Evolutionary conservation across 2,888 invertebrate species (phyloP), one percentile per base, ranked within the genome.

Genomic region (Temnothorax unifasciatus): DNA sequence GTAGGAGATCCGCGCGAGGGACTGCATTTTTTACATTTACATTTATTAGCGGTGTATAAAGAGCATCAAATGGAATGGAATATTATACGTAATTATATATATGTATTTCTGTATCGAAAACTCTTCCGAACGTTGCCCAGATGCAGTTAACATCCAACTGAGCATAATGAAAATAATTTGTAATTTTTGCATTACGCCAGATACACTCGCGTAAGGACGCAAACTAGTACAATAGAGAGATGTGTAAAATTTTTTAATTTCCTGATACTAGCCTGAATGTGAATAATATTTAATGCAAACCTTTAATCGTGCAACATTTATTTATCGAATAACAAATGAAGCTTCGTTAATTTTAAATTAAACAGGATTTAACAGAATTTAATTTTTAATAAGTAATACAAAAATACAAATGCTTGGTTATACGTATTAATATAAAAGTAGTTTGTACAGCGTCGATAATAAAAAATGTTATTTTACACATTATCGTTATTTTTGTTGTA

Each of bases 41-140:
- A 83, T 87, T 86, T 86, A 83, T 89, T 89, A 89, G 86, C 82
- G 75, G 76, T 84, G 83, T 75, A 66, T 68, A 50, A 83, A 59
- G 61, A 44, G 74, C 75, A 90, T 86, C 84, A 90, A 85, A 90
- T 86, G 90, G 75, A 77, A 77, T 61, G 64, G 81, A 89, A 85
- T 76, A 85, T 89, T 86, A 77, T 59, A 47, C 52, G 64, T 82
- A 81, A 61, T 71, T 81, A 71, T 73, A 71, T 76, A 82, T 34
- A 71, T 76, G 76, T 44, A 41, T 76, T 76, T 63, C 34, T 38
- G 25, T 71, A 50, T 44, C n/a, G 38, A 59, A 71, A 61, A 81
- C 34, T 79, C 21, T n/a, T 29, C 34, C 41, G 29, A 34, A 63
- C 38, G 21, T 82, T 50, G 11, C 21, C n/a, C 34, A 47, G 47